phyloP scores from a whole-genome alignment of 2,888 invertebrate genomes.

The Choristoneura rosaceana region DNA sequence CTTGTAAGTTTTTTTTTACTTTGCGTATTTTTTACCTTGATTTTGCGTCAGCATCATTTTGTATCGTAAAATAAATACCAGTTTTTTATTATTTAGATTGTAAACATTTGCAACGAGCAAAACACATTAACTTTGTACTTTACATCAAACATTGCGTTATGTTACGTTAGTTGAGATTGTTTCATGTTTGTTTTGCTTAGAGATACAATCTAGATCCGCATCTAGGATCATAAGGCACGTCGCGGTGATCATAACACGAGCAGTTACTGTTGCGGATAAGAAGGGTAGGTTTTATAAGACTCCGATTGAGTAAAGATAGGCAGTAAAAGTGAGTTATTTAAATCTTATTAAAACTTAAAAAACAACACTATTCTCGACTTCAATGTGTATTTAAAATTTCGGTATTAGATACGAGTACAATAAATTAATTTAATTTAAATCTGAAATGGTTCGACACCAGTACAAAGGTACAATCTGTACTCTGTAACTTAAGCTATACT shows the following conservation, averaged over 20 bases:
- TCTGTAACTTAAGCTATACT: too few relatives aligned
- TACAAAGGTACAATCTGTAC: too few relatives aligned
- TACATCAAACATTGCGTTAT: conserved; percentile 12
- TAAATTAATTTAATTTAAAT: too few relatives aligned
- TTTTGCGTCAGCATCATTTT: background rate
- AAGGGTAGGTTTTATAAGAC: conserved; percentile 3
- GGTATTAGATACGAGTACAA: too few relatives aligned
- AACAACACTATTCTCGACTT: too few relatives aligned
- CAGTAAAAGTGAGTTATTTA: too few relatives aligned
- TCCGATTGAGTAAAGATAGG: background rate
- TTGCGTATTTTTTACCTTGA: background rate
- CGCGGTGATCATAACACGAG: conserved; percentile 23
- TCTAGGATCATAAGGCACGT: conserved; percentile 38
- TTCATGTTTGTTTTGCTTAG: conserved; percentile 48
- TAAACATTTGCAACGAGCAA: conserved; percentile 44
- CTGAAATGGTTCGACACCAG: too few relatives aligned
- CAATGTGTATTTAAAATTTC: too few relatives aligned
- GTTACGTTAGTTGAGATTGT: conserved; percentile 7
- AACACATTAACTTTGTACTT: conserved; percentile 41
- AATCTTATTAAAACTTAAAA: too few relatives aligned
- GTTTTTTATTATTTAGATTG: conserved; percentile 23
- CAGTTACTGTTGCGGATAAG: conserved; percentile 5
- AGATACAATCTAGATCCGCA: conserved; percentile 51
- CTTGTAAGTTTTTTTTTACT: background rate
- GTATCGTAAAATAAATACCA: conserved; percentile 15